Conservation (phyloP, 1,140 invertebrate genomes). For the Drosophila melanogaster region DNA sequence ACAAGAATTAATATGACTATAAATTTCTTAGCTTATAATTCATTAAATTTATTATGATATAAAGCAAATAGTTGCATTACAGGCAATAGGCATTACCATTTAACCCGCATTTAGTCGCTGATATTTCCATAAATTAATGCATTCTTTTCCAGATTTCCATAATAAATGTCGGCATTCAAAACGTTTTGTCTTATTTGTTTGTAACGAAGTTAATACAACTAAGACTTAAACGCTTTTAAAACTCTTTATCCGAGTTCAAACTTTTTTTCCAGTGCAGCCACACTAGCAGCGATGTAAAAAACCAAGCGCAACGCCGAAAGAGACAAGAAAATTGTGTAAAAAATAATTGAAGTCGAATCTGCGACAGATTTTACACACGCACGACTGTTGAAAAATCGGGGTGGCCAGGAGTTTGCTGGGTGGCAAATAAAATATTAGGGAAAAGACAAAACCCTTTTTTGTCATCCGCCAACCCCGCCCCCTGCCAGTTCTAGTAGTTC, state of each 20-base stretch:
- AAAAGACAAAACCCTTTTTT: constrained; percentile 65
- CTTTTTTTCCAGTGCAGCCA: constrained; percentile 17
- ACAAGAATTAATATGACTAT: too few species aligned
- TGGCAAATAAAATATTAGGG: constrained; percentile 63
- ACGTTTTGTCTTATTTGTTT: neutral
- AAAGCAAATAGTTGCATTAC: too few species aligned
- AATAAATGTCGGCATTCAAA: neutral
- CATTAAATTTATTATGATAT: too few species aligned
- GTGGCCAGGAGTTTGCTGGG: neutral
- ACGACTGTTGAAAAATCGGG: constrained; percentile 15
- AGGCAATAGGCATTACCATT: too few species aligned
- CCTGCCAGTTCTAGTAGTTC: constrained; percentile 5
- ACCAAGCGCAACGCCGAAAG: constrained; percentile 50
- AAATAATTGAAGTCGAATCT: constrained; percentile 78
- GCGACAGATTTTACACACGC: constrained; percentile 71
- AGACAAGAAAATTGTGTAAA: constrained; percentile 76
- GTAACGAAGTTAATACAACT: neutral
- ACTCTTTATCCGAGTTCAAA: too few species aligned
- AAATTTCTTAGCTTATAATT: too few species aligned
- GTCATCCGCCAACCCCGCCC: constrained; percentile 13
- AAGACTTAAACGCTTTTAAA: too few species aligned
- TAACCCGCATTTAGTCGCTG: too few species aligned
- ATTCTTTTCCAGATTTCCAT: too few species aligned
- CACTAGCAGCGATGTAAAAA: constrained; percentile 26
- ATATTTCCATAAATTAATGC: too few species aligned